Evolutionary conservation across 2,797 vertebrate species (phyloP), one percentile per base, ranked within the genome.

Genomic region (Xenopus petersii): DNA sequence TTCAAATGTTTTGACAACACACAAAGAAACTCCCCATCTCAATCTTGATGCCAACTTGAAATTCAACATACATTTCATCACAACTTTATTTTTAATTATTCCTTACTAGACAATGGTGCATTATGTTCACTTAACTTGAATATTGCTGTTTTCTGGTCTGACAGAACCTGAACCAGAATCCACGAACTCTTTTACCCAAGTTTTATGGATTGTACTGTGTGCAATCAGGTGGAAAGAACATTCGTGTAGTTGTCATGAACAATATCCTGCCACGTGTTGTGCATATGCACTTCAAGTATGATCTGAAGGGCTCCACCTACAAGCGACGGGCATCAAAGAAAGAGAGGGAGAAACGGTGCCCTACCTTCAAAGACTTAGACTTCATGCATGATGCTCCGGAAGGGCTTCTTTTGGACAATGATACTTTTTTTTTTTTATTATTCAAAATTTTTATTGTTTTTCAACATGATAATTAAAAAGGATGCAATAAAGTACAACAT

Each of bases 101-200:
- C 5, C 26, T n/a, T 36, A 8, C 36, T 36, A 8, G 5, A 36
- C 36, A 3, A 5, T 36, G 36, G 36, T 36, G 36, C 36, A 36
- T 2, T 17, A 56, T 56, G 9, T 56, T 55, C 51, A 13, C 51
- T 56, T 17, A 15, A 1, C 13, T 9, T 4, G 15, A 56, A 16
- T 56, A 17, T 4, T 1, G n/a, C n/a, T 11, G 16, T 59, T 0
- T 0, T 61, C 2, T 2, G 4, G 69, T 47, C 6, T 63, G 26
- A 47, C 48, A 99, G 97, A 98, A 99, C 85, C 88, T 99, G 85
- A 99, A 99, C 87, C 97, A 98, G 89, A 99, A 99, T 85, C 97
- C 96, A 1, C 93, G 97, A 81, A 99, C 97, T 0, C 88, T 99
- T 84, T 91, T 99, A 85, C 97, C 97, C 74, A 99, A 99, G 87